Percentiles rank a stretch among this genome's conserved stretches.
These are phyloP conservation scores for Paraescarpia echinospica DNA, from an alignment of 1,140 invertebrate genomes.

Conservation along the genomic window DNA sequence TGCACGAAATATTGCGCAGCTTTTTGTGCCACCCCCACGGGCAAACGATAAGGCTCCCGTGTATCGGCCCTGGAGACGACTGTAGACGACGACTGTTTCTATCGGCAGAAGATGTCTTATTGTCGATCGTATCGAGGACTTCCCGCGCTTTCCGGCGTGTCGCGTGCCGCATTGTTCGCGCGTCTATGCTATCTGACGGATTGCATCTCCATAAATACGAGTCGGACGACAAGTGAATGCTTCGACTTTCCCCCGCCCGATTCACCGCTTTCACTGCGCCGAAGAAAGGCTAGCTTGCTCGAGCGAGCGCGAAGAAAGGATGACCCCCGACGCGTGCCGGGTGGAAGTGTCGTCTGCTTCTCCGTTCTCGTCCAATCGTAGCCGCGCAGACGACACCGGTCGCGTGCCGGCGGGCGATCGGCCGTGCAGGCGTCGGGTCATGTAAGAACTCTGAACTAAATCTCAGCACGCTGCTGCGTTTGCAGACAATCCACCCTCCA, in stretches of 20 bases:
- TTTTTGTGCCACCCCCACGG: background rate
- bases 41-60: no score
- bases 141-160: background rate
- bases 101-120: background rate
- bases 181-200: background rate
- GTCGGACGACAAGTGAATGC: background rate
- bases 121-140: background rate
- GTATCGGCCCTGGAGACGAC: background rate
- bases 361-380: background rate
- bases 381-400: background rate
- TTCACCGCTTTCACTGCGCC: background rate
- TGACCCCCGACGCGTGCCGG: background rate
- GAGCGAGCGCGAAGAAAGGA: background rate
- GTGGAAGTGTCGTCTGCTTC: background rate
- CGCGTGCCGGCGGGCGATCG: background rate
- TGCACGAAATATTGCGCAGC: background rate
- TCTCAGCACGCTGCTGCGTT: background rate
- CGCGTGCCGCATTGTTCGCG: background rate
- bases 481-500: background rate
- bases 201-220: background rate
- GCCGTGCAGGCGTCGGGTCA: background rate
- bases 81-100: background rate
- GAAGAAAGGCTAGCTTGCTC: background rate
- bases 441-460: background rate
- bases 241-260: background rate